Evolutionary conservation across 2,797 vertebrate species (phyloP), one percentile per base, ranked within the genome.

Genomic region (Phataginus tetradactyla): DNA sequence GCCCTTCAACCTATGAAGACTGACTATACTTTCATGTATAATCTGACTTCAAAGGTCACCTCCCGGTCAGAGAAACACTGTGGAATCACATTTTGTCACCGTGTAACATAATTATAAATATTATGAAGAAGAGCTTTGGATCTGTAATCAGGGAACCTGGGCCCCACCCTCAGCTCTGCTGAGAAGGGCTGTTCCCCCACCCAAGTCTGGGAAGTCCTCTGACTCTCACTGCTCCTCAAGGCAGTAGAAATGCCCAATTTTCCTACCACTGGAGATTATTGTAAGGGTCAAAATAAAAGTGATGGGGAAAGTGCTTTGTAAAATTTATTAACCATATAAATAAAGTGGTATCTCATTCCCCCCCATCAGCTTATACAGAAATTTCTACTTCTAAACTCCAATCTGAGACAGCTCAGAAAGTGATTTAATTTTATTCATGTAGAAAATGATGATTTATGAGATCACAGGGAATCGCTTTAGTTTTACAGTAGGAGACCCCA

Each of bases 401-500:
- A 18, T 21, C 42, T 29, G 37, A 13, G n/a, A 51, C 20, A 11
- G 12, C 49, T 86, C 64, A 27, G 39, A 79, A 75, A 66, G 4
- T 0, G 7, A 37, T 18, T 45, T 25, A 10, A 78, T 20, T 20
- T 51, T 74, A 27, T 13, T 49, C 21, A 2, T 29, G n/a, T 4
- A 61, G 25, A 57, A 72, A 55, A 10, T 18, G 21, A 17, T 51
- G 71, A 23, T 66, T 14, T n/a, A 25, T 7, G 37, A 51, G 42
- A 4, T 42, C 45, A 7, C 15, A 10, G 7, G 42, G 77, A 21
- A 55, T 23, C 1, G 4, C 14, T 55, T 86, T 49, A 7, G 10
- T 21, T 71, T 68, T 34, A 32, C 15, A 21, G 1, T 0, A 3
- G 51, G 79, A 17, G 10, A 1, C 0, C 49, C 1, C 0, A 0